Evolutionary conservation across 2,888 invertebrate species (phyloP).

Genomic region (Yponomeuta plumbellus): DNA sequence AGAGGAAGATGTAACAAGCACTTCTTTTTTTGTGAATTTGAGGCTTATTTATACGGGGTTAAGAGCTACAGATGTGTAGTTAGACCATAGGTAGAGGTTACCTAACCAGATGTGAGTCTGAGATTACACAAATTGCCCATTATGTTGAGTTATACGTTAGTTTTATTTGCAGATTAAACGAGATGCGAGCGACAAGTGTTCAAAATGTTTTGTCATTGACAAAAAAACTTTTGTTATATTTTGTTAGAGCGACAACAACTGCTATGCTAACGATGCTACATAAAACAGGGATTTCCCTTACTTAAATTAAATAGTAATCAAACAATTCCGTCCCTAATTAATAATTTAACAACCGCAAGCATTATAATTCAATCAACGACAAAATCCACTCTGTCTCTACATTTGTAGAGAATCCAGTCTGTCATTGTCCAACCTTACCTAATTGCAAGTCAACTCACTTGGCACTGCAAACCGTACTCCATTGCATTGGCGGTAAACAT

Average conservation of each 20-base stretch:
- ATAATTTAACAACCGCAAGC: background rate
- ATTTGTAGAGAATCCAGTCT: no score
- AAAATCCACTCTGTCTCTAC: background rate
- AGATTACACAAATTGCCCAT: slow-evolving; percentile 58
- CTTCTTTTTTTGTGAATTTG: background rate
- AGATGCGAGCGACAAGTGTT: background rate
- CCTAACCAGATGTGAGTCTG: slow-evolving; percentile 46
- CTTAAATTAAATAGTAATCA: slow-evolving; percentile 29
- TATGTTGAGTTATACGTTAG: slow-evolving; percentile 33
- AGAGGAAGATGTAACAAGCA: background rate
- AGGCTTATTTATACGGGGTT: background rate
- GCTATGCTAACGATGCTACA: background rate
- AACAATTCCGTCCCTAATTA: slow-evolving; percentile 19
- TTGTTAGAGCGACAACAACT: background rate
- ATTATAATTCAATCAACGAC: slow-evolving; percentile 5
- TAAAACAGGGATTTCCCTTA: slow-evolving; percentile 31
- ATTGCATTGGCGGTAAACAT: slow-evolving; percentile 44
- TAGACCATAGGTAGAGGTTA: background rate
- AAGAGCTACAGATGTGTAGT: background rate
- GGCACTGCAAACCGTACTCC: slow-evolving; percentile 46
- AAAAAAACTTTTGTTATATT: background rate
- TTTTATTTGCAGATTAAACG: slow-evolving; percentile 5
- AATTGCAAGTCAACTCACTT: slow-evolving; percentile 49
- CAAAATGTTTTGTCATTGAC: background rate
- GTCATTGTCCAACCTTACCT: slow-evolving; percentile 26